Conservation (phyloP, 2,797 vertebrate species). For the Eulemur mongoz region DNA sequence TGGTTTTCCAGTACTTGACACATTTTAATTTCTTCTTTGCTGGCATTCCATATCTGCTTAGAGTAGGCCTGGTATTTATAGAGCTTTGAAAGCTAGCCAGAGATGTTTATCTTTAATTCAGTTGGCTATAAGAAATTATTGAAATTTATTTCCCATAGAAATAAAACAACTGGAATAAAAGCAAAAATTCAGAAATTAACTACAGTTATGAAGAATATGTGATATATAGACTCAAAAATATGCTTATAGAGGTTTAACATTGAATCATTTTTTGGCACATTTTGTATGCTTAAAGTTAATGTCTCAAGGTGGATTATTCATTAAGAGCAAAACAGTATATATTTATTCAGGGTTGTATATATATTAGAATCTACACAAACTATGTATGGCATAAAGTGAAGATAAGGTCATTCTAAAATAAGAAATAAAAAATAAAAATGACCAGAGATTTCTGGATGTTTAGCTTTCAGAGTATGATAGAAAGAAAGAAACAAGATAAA, state of each 20-base stretch:
- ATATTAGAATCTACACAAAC: background rate
- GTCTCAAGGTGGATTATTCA: background rate
- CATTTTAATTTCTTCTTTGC: background rate
- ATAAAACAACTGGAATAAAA: background rate
- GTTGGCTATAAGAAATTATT: background rate
- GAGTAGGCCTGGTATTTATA: background rate
- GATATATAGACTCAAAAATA: background rate
- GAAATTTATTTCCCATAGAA: background rate
- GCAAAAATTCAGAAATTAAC: background rate
- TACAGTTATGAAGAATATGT: background rate
- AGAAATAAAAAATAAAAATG: background rate
- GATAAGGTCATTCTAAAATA: background rate
- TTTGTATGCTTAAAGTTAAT: background rate
- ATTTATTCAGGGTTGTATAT: background rate
- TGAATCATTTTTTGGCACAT: background rate
- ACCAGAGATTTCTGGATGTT: background rate
- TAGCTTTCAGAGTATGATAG: background rate
- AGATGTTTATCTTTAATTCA: background rate
- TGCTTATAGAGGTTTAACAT: background rate
- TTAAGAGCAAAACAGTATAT: background rate
- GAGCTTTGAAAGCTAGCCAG: background rate
- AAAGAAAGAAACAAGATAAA: background rate
- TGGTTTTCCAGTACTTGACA: background rate
- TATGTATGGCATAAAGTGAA: background rate
- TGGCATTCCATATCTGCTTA: background rate